Evolutionary conservation across 2,888 invertebrate species (phyloP).

Genomic region (Epinotia demarniana): DNA sequence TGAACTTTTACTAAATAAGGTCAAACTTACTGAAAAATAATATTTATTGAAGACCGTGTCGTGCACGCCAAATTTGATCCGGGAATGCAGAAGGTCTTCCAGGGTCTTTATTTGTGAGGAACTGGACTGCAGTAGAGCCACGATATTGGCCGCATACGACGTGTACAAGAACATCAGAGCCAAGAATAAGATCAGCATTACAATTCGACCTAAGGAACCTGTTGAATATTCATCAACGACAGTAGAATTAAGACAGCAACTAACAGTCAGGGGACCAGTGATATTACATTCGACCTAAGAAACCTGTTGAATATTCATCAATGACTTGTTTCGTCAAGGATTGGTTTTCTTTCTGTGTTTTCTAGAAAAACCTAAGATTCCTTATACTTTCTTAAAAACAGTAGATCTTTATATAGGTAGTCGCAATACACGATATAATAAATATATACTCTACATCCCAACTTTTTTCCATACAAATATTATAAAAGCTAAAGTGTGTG

Average conservation of each 20-base stretch:
- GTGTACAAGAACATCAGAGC: constrained; percentile 89
- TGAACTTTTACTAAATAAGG: not conserved
- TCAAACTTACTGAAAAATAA: constrained; percentile 85
- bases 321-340: no score
- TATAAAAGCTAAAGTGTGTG: no score
- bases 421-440: no score
- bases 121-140: constrained; percentile 89
- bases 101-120: constrained; percentile 87
- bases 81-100: constrained; percentile 86
- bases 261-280: no score
- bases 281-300: no score
- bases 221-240: constrained; percentile 49
- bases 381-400: no score
- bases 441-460: no score
- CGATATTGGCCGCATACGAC: constrained; percentile 91
- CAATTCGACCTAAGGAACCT: constrained; percentile 84
- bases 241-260: not conserved
- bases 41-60: constrained; percentile 88
- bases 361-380: no score
- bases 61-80: constrained; percentile 87
- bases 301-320: no score
- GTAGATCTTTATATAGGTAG: no score
- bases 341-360: no score
- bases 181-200: constrained; percentile 86
- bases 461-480: no score